Conservation (phyloP, 2,113 vertebrate species). For the Nycticebus coucang region DNA sequence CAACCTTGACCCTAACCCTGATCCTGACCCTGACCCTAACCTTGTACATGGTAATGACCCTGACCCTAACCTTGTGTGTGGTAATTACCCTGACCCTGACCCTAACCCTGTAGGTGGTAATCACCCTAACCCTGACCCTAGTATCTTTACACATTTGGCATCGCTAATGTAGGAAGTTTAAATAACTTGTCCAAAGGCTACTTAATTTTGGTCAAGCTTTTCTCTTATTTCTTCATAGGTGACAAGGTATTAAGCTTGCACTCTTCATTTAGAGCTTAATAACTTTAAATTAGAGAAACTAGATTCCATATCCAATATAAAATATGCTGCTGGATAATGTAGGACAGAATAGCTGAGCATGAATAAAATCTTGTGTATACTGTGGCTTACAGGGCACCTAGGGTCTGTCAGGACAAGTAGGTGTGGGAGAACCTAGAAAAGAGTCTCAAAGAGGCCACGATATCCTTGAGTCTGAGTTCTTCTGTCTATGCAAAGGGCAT, state of each 20-base stretch:
- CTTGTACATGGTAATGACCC: no score
- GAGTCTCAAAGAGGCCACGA: background rate
- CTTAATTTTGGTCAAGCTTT: background rate
- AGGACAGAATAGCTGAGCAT: background rate
- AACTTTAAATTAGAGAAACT: slow-evolving; percentile 33
- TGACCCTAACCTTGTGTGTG: no score
- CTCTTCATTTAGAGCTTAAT: background rate
- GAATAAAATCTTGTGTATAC: background rate
- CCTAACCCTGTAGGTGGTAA: background rate
- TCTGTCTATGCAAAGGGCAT: background rate
- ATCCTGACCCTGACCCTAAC: no score
- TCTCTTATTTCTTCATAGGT: background rate
- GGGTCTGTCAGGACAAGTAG: background rate
- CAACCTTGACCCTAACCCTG: no score
- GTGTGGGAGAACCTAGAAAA: background rate
- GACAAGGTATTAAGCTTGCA: background rate
- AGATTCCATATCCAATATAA: background rate
- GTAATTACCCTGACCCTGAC: no score
- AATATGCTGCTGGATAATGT: background rate
- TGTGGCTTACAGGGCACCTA: background rate
- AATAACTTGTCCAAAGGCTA: background rate
- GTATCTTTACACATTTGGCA: background rate
- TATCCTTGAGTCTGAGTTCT: background rate
- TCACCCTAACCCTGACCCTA: background rate
- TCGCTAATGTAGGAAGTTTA: background rate